Percentiles rank a stretch among this genome's conserved stretches.
phyloP scores from a whole-genome alignment of 1,140 invertebrate species.

The Hestina assimilis region DNA sequence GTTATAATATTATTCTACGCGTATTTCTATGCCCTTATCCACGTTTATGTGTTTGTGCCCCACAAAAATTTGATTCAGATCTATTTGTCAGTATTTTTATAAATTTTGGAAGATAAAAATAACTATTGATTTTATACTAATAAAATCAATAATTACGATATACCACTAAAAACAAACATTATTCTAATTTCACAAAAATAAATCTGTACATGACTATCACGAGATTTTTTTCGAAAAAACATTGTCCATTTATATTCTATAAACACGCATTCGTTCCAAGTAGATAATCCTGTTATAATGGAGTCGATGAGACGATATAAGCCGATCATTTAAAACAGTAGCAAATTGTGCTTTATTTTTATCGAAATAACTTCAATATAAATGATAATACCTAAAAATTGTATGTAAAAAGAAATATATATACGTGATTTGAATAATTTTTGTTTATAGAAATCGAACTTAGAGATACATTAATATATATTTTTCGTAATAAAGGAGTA shows the following conservation, averaged over 20 bases:
- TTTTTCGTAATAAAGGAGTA: neutral
- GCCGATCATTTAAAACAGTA: slow-evolving; percentile 58
- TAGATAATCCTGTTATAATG: slow-evolving; percentile 69
- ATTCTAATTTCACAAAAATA: too few species aligned
- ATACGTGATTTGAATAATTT: too few species aligned
- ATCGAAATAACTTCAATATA: slow-evolving; percentile 5
- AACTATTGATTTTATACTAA: too few species aligned
- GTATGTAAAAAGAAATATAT: neutral
- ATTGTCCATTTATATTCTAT: slow-evolving; percentile 56
- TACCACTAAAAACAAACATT: too few species aligned
- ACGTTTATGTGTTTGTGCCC: too few species aligned
- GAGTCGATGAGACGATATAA: slow-evolving; percentile 63
- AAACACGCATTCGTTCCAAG: slow-evolving; percentile 60
- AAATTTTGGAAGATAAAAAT: too few species aligned
- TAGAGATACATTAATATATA: neutral
- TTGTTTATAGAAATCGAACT: neutral
- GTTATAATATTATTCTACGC: too few species aligned
- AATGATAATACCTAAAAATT: neutral
- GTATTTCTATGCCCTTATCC: too few species aligned
- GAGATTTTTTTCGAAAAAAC: slow-evolving; percentile 30
- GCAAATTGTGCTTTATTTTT: slow-evolving; percentile 32
- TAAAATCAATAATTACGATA: too few species aligned
- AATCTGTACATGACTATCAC: too few species aligned
- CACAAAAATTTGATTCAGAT: too few species aligned
- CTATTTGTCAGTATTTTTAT: too few species aligned